Conservation (phyloP, 1,140 invertebrate genomes). For the Drosophila carrolli region DNA sequence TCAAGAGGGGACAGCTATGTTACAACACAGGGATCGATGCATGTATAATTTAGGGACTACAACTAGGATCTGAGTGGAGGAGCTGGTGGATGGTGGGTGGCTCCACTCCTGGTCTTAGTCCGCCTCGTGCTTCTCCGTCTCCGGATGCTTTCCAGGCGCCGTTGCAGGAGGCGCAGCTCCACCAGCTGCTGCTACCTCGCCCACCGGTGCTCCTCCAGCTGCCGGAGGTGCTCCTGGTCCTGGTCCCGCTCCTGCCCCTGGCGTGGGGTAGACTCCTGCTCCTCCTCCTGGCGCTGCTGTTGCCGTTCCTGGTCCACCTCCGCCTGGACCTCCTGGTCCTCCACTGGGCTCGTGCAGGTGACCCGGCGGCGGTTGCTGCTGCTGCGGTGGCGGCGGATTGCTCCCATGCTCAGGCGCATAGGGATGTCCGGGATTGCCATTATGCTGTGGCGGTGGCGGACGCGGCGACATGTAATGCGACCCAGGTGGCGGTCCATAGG, state of each 20-base stretch:
- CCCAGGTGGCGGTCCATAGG: conserved; percentile 86
- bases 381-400: conserved; percentile 36
- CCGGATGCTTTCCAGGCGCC: conserved; percentile 42
- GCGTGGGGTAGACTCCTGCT: conserved; percentile 9
- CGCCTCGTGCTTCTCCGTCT: conserved; percentile 61
- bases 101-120: conserved; percentile 30
- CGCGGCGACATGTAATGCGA: conserved; percentile 81
- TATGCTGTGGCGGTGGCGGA: conserved; percentile 73
- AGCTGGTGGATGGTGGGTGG: not conserved
- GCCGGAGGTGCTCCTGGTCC: conserved; percentile 6
- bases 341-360: conserved; percentile 39
- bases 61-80: conserved; percentile 11
- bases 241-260: conserved; percentile 8
- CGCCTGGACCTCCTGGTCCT: conserved; percentile 4
- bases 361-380: conserved; percentile 18
- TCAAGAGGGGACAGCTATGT: conserved; percentile 38
- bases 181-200: conserved; percentile 11
- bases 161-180: conserved; percentile 5
- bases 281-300: not conserved
- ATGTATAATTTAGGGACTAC: conserved; percentile 10
- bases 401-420: conserved; percentile 53
- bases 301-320: not conserved
- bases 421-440: conserved; percentile 38
- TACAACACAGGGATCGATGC: conserved; percentile 44
- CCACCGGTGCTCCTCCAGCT: conserved; percentile 4